Base-by-base conservation (phyloP, 2,888 invertebrate species). In the Protula sp. region DNA sequence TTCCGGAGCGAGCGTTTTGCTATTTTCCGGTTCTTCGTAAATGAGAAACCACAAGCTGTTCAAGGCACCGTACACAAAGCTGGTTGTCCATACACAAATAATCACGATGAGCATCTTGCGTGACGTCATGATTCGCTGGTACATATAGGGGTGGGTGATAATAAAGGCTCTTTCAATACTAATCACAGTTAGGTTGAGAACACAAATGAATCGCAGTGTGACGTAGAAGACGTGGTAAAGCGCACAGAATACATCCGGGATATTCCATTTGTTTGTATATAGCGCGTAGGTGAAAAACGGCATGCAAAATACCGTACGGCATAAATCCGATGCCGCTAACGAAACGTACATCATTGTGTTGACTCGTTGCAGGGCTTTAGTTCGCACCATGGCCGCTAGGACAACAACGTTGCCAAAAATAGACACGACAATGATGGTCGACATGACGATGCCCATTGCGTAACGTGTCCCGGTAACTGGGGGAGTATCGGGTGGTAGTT, bases 321-420 rank as follows among this genome's bases (percentile, higher is more conserved):
- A 30, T 30, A 67, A 31, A 54, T 67, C 65, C 22, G 60, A 48
- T 2, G 54, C 47, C 2, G 62, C 58, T 26, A 66, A 62, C 2
- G 65, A 66, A 14, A 67, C 38, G 38, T 63, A 59, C 24, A 66
- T 56, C 26, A 58, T 55, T 47, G 62, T 66, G 55, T 66, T 67
- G 28, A 60, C 30, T 5, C 65, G 47, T 4, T 55, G 59, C 3
- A 67, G 55, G 26, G 47, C 48, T 24, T 50, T 38, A 4, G 60
- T 61, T 28, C 30, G 45, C 2, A 27, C 28, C 9, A 65, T 57
- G 5, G 57, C 61, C 14, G 59, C 38, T 19, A 66, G 59, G 19
- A 65, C 66, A 19, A 60, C 30, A 1, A 50, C 9, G 52, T 66
- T 66, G 19, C 62, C 62, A 29, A 31, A 28, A 22, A 64, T 45